Base-by-base conservation (phyloP, 2,113 vertebrate genomes). In the Narcine bancroftii region DNA sequence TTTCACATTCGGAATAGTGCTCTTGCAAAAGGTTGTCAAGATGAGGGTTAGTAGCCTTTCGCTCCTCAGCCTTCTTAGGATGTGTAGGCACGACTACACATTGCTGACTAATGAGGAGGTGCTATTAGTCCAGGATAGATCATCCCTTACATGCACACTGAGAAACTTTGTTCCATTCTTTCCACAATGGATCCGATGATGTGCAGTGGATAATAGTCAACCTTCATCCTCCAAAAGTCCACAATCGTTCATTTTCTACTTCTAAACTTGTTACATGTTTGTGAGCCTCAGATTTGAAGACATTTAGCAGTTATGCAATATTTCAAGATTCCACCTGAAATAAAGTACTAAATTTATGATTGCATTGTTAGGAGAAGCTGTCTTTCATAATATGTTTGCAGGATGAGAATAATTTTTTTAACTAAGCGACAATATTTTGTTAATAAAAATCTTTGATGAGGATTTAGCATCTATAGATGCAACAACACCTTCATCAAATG, bases 401-500 rank as follows among this genome's bases (percentile, higher is more conserved):
- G 71, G 89, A 65, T 87, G 81, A 36, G 33, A 87, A 63, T 39
- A 1, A 36, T 87, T 87, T 87, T 63, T 63, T 13, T n/a, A n/a
- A 42, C 66, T 69, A 65, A 39, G 39, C 71, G 63, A 69, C 89
- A 91, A 66, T 39, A 69, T 91, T 91, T 69, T 26, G 29, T 19
- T 91, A 24, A n/a, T 42, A n/a, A 69, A 69, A 5, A 15, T 91
- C 63, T 45, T 66, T 91, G 19, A 69, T 69, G 36, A 71, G 13
- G 39, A 17, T 69, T 91, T 91, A 24, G 42, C 89, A 91, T 42
- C 39, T 15, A 33, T 24, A 69, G 71, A 91, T 33, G 15, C 26
- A 91, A 39, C 89, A 91, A 91, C 65, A 91, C 39, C 89, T 91
- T 91, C 71, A 65, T 91, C 65, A 39, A 69, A 91, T 91, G 69